A percentile compares a stretch with the other conserved stretches of the same genome.
Evolutionary conservation across 1,140 invertebrate species (phyloP).

Genomic region (Temnothorax nylanderi): DNA sequence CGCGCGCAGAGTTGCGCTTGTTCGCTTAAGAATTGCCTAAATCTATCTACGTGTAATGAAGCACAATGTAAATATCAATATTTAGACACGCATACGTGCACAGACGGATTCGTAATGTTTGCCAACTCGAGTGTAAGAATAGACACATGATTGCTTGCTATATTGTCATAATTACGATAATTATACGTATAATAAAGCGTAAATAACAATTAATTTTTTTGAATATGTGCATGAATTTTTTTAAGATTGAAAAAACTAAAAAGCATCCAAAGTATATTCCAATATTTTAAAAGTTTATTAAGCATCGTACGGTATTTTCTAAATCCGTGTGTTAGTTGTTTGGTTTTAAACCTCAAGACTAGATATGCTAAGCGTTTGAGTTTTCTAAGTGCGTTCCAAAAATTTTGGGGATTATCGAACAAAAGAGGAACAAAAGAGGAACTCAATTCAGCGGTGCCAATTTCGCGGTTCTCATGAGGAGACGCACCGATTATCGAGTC

Average conservation of each 20-base stretch:
- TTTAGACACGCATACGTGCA: too few species aligned
- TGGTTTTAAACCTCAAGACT: neutral
- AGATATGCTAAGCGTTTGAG: neutral
- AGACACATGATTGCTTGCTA: neutral
- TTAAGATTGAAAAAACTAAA: neutral
- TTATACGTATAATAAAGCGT: neutral
- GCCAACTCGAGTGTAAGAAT: neutral
- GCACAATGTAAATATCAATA: neutral
- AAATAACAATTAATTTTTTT: neutral
- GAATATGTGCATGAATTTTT: neutral
- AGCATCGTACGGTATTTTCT: neutral
- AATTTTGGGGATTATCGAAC: neutral
- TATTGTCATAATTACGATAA: neutral
- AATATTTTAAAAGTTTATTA: neutral
- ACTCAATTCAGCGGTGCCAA: neutral
- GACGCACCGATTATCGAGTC: slow-evolving; percentile 45
- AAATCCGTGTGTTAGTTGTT: neutral
- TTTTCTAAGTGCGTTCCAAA: neutral
- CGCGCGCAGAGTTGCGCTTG: neutral
- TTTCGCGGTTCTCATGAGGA: slow-evolving; percentile 27
- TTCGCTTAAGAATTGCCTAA: neutral
- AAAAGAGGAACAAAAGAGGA: slow-evolving; percentile 20
- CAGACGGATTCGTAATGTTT: neutral
- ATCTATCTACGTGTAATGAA: neutral
- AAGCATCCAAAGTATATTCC: neutral